Evolutionary conservation across 2,888 invertebrate species (phyloP), one percentile per base, ranked within the genome.

Genomic region (Lepidochitona cinerea): DNA sequence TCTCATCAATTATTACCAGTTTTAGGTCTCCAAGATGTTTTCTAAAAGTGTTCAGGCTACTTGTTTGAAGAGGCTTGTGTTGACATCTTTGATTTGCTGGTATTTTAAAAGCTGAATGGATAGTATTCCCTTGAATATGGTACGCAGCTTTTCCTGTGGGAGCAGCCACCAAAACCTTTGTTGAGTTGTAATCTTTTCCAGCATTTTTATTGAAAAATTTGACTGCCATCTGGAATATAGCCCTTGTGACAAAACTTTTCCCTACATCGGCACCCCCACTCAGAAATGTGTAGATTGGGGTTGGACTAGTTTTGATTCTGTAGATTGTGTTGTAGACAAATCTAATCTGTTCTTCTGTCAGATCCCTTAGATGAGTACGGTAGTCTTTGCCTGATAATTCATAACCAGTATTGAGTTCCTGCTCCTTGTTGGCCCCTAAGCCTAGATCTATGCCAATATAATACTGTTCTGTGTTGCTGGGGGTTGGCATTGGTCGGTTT

Each of bases 231-330:
- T 82, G 79, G 73, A 79, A 80, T 29, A 82, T 37, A 9, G 81
- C 81, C 59, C 68, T 70, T n/a, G 73, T 72, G 4, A 81, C 74
- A 70, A 71, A 65, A 66, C 70, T 76, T 74, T 82, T 81, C 1
- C 81, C 80, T 29, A 80, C 80, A 54, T 79, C 82, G 49, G 80
- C 79, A 7, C 80, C 79, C 35, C 79, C 79, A 76, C 72, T 76
- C 7, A 79, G 32, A 53, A 81, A 81, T 49, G 70, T 53, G 52
- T 73, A 79, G 5, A 80, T 70, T 65, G 76, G 80, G 37, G 68
- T 59, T 29, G 53, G 18, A 12, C 59, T 49, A 32, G 74, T 74
- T 71, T 77, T 83, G 1, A 80, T 7, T 2, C 26, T n/a, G 66
- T 78, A 67, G 14, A 83, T 49, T 14, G 65, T 74, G 49, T 76